Evolutionary conservation across 2,797 vertebrate genomes (phyloP), one percentile per base, ranked within the genome.

Genomic region (Melanotaenia pygmaea): DNA sequence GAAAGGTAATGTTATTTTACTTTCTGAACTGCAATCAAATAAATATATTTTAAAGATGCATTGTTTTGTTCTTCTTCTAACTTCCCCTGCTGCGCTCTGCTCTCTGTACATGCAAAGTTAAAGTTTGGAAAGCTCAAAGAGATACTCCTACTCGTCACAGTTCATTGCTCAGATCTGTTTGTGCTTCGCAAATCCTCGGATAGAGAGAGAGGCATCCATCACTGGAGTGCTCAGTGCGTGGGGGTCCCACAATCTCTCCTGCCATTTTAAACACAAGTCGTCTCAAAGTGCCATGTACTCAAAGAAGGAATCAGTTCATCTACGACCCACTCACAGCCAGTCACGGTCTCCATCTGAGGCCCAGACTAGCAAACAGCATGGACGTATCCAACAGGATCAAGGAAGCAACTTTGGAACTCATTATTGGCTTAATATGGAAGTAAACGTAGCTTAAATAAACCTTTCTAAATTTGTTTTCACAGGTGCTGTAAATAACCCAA

Each of bases 131-230:
- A 85, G 91, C 84, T 89, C 35, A 76, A 71, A 87, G 84, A 87
- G 78, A 90, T 85, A 93, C 87, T 92, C 89, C 91, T 82, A 88
- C 92, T 91, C 89, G 81, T 92, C 90, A 89, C 91, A 91, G 90
- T 90, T 93, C 89, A 88, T 85, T 88, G 89, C 87, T 93, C 91
- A 91, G 93, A 91, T 92, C 78, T 93, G 93, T 95, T 94, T 95
- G 94, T 94, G 88, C 88, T 91, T 81, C 70, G 64, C 87, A 93
- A 93, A 94, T 94, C 93, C 91, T 91, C 85, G 79, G 93, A 95
- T 94, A 94, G 87, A 86, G 84, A 91, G 61, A 81, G 86, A 89
- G 83, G 90, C 91, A 93, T 95, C 88, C 88, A 94, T 93, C 84
- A 89, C 74, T 37, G 73, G 70, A 72, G 85, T 71, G 87, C 81